Evolutionary conservation across 1,140 invertebrate genomes (phyloP).

Genomic region (Octopus sinensis): DNA sequence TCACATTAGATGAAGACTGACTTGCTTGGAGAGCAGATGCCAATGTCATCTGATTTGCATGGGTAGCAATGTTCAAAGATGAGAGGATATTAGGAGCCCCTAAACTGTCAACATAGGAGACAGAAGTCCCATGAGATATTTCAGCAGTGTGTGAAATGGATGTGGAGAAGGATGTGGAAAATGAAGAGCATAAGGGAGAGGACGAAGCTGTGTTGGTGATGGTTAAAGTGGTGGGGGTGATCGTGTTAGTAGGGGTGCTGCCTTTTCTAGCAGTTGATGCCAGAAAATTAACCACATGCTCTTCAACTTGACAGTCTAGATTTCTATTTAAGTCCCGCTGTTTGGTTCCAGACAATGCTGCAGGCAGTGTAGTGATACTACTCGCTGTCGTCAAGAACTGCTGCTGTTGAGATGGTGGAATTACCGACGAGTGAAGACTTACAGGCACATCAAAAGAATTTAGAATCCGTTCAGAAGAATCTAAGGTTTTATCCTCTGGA

Average conservation of each 20-base stretch:
- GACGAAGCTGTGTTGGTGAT: neutral
- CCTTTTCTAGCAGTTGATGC: neutral
- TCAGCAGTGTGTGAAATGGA: slow-evolving; percentile 1
- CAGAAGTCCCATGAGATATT: neutral
- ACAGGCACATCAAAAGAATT: slow-evolving; percentile 8
- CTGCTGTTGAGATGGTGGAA: neutral
- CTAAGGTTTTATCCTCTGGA: neutral
- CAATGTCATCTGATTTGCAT: neutral
- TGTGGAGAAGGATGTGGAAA: no score
- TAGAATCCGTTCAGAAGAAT: neutral
- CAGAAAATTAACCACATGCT: neutral
- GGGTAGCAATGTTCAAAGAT: neutral
- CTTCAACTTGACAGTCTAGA: neutral
- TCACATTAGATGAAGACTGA: neutral
- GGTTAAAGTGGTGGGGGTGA: neutral
- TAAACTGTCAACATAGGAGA: slow-evolving; percentile 7
- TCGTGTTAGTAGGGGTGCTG: neutral
- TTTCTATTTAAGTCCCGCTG: slow-evolving; percentile 2
- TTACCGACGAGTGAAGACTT: neutral
- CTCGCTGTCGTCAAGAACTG: neutral
- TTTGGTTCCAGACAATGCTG: neutral
- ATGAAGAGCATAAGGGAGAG: neutral
- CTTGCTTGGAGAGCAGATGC: neutral
- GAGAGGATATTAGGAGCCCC: neutral
- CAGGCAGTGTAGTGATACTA: neutral